Evolutionary conservation across 2,888 invertebrate species (phyloP), one percentile per base, ranked within the genome.

Genomic region (Patella depressa): DNA sequence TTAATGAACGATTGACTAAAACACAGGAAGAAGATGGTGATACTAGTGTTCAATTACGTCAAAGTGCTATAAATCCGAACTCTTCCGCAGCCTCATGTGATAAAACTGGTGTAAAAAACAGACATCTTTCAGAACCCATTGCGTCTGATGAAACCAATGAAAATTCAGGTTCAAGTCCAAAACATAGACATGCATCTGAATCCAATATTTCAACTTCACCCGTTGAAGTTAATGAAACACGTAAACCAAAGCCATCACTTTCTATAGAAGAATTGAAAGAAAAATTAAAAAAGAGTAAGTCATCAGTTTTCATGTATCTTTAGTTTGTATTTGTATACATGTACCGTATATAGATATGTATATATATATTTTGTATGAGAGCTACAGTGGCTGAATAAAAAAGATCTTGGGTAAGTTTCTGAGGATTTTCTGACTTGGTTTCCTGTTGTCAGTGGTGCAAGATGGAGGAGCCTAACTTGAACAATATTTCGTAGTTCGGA

Each of bases 201-300:
- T 65, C 65, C 12, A 65, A 19, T 4, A 11, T 65, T 24, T 2
- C 19, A 12, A 19, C 19, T 65, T 45, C 45, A 4, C 34, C 34
- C 9, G 45, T 45, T 45, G 45, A 45, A 9, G 14, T 9, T 24
- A 65, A 65, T 65, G 24, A 65, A 24, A 24, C 0, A 65, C 19
- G 24, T 65, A 75, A 55, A 5, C 34, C 14, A 29, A 77, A 45
- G 59, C 15, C 72, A 71, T 65, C 34, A 24, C 79, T 73, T 45
- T 70, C 75, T 59, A 71, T 77, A 74, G 82, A 84, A 75, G 82
- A 83, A 75, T 72, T 86, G 17, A 82, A 85, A n/a, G 81, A 84
- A 73, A 87, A 86, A 59, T 80, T 87, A 24, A 88, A 84, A 81
- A 85, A 85, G 81, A 87, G 88, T 88, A 80, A 81, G 86, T 79